phyloP scores from a whole-genome alignment of 92 coral and sea anemone species.

The Montipora capitata region DNA sequence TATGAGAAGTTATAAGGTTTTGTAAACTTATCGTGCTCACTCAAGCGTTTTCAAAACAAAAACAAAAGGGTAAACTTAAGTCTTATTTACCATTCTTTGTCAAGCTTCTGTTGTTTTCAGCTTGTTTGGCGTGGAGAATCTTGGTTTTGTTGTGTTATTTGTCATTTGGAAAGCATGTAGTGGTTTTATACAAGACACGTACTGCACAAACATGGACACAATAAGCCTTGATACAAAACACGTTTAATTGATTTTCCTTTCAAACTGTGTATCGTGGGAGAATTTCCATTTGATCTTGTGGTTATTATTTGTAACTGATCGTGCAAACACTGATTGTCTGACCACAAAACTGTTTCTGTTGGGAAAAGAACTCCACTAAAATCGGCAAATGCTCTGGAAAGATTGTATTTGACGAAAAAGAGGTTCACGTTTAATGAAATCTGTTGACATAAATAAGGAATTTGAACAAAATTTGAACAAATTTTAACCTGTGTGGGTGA shows the following conservation, averaged over 20 bases:
- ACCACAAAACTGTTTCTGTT: neutral
- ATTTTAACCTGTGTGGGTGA: neutral
- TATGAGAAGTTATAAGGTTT: neutral
- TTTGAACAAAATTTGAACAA: constrained; percentile 1
- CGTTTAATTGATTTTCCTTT: neutral
- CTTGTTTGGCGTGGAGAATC: neutral
- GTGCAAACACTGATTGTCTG: neutral
- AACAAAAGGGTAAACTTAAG: neutral
- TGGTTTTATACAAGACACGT: constrained; percentile 1
- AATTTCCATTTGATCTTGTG: constrained; percentile 23
- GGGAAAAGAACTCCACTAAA: too few relatives aligned
- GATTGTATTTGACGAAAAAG: too few relatives aligned
- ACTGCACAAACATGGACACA: neutral
- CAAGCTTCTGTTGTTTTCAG: neutral
- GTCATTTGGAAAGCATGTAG: neutral
- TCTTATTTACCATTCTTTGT: too few relatives aligned
- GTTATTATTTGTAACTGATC: neutral
- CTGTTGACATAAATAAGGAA: neutral
- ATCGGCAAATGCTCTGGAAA: too few relatives aligned
- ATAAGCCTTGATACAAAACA: constrained; percentile 1
- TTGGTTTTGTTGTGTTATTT: too few relatives aligned
- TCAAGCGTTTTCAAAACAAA: constrained; percentile 15
- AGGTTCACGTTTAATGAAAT: neutral
- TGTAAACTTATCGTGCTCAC: neutral
- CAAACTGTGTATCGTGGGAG: constrained; percentile 13